phyloP scores from a whole-genome alignment of 2,888 invertebrate species.

The Caenorhabditis uteleia region DNA sequence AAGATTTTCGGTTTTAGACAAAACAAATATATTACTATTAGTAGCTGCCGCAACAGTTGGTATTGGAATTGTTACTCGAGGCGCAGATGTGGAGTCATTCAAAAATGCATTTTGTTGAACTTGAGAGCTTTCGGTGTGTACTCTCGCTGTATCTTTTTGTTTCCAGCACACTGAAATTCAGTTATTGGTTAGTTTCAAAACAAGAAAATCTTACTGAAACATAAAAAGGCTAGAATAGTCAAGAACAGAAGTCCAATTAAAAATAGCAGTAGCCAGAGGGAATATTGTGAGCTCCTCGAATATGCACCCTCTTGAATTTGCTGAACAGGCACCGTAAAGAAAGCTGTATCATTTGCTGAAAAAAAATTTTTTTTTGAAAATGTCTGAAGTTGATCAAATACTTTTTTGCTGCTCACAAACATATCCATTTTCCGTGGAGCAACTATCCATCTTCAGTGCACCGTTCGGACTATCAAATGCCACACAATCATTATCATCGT shows the following conservation, averaged over 20 bases:
- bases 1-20: no score
- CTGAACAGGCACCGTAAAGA: constrained; percentile 3
- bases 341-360: constrained; percentile 8
- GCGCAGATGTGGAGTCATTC: constrained; percentile 4
- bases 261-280: constrained; percentile 22
- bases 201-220: constrained; percentile 21
- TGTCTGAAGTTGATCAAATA: not conserved
- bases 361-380: no score
- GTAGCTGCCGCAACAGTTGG: no score
- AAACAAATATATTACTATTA: no score
- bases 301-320: constrained; percentile 13
- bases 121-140: constrained; percentile 14
- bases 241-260: constrained; percentile 21
- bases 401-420: constrained; percentile 33
- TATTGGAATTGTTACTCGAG: not conserved
- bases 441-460: constrained; percentile 17
- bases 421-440: constrained; percentile 8
- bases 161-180: constrained; percentile 30
- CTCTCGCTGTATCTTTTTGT: constrained; percentile 14
- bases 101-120: constrained; percentile 31
- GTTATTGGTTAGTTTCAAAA: not conserved
- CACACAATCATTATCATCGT: constrained; percentile 34
- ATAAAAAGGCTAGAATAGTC: constrained; percentile 13
- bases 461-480: constrained; percentile 13
- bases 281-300: constrained; percentile 2